Percentiles rank a stretch among this genome's conserved stretches.
Evolutionary conservation across 53 echinoderm and acorn worm genomes (phyloP).

Genomic region (Temnopleurus reevesii): DNA sequence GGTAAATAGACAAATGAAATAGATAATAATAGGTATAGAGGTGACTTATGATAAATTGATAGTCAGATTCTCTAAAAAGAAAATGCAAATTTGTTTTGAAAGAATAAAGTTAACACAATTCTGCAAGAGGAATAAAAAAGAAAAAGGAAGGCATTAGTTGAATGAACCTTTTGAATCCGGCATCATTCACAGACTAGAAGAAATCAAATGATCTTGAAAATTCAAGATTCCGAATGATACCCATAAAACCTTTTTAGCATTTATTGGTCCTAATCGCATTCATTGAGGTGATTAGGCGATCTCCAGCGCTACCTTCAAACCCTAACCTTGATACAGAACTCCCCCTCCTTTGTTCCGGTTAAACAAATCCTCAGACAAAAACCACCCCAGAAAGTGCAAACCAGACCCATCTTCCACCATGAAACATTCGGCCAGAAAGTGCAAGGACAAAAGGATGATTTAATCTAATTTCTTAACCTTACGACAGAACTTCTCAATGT

Average conservation of each 20-base stretch:
- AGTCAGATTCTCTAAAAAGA: too few species aligned
- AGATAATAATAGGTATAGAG: too few species aligned
- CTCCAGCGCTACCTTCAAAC: neutral
- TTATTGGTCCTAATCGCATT: slow-evolving; percentile 20
- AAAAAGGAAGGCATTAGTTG: neutral
- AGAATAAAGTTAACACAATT: too few species aligned
- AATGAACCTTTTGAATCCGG: neutral
- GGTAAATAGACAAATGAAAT: too few species aligned
- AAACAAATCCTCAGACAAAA: neutral
- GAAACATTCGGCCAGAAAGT: slow-evolving; percentile 8
- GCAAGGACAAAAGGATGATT: slow-evolving; percentile 43
- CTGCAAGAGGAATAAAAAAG: neutral
- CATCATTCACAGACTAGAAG: neutral
- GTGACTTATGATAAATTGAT: too few species aligned
- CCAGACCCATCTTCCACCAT: neutral
- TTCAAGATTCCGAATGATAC: neutral
- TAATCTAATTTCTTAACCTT: slow-evolving; percentile 32
- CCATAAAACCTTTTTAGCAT: neutral
- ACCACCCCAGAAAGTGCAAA: neutral
- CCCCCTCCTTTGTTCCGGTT: slow-evolving; percentile 1
- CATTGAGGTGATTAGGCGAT: neutral
- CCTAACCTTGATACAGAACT: neutral
- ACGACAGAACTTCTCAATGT: slow-evolving; percentile 25
- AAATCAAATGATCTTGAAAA: neutral
- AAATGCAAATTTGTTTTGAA: too few species aligned